Evolutionary conservation across 2,888 invertebrate species (phyloP), one percentile per base, ranked within the genome.

Genomic region (Diarsia mendica): DNA sequence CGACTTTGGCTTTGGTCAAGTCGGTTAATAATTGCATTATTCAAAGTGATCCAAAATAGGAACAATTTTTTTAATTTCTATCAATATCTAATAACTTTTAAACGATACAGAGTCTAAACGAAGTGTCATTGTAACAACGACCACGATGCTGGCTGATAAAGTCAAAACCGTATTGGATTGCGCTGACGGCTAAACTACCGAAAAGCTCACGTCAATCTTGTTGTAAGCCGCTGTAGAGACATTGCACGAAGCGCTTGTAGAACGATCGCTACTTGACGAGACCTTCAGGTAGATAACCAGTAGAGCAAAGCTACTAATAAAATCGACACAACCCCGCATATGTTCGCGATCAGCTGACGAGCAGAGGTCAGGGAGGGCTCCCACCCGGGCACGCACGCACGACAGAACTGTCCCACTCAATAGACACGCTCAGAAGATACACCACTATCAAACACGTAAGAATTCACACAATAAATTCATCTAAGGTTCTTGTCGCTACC

Each of bases 331-430:
- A 66, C 13, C 6, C 10, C 10, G 58, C 28, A n/a, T 20, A 44
- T 77, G 48, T 77, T 63, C 4, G 48, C 53, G 48, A 80, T 63
- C 61, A 77, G 48, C 72, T 72, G 80, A 72, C n/a, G 28, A 63
- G 28, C 61, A 49, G 28, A 20, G 80, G 28, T 44, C 63, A n/a
- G 51, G 10, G n/a, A 55, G 53, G 39, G 39, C 28, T 70, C 48
- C 58, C 13, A 48, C 28, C 13, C 53, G 53, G 28, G 8, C 46
- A 8, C 15, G 28, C 39, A 53, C 60, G 72, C 61, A 39, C n/a
- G 23, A 23, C 6, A 13, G 2, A 58, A 20, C 15, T 0, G 4
- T 10, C 4, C 10, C 33, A 39, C 2, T 39, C 2, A 48, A n/a
- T 39, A 48, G 4, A 13, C 51, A 60, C 2, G 46, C 6, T 11